Evolutionary conservation across 2,888 invertebrate species (phyloP), one percentile per base, ranked within the genome.

Genomic region (Ichneumoninae sp.): DNA sequence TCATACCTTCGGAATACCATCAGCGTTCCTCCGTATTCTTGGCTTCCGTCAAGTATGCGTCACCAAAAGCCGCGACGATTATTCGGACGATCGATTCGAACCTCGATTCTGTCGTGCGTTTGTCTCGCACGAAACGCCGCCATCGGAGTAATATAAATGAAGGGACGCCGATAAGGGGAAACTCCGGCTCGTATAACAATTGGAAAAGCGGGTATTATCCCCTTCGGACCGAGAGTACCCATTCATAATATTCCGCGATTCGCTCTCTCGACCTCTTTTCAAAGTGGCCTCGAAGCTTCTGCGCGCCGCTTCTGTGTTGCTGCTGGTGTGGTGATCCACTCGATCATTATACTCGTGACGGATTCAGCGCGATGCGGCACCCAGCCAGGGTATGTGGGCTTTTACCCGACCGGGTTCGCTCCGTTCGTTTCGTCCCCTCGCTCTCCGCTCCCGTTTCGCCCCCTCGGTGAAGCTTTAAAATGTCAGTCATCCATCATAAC

Each of bases 291-390:
- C 60, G 57, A 40, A 69, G 60, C 60, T 69, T 10, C 40, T 75
- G 26, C 44, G 60, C 68, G 36, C 50, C 62, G 62, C 52, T 69
- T 22, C 33, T 54, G 60, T 72, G 76, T 52, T 69, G 82, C 72
- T 65, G 69, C 76, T 44, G 76, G 60, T 82, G 80, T 80, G 54
- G 69, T 65, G 26, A 77, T 65, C 76, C 80, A 82, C 75, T 84
- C 84, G 71, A 78, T 84, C 79, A 84, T 82, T 84, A 71, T 84
- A 71, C 71, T 79, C 70, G 66, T 76, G 84, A 84, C 81, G 81
- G 78, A 82, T 84, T 76, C 81, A 44, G 66, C 50, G 22, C 66
- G 66, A 79, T 33, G 66, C 57, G 71, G 57, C 47, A 71, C 13
- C 50, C 71, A 62, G 30, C 6, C 10, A 57, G 26, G 13, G 26